Percentiles rank a stretch among this genome's conserved stretches.
phyloP scores from a whole-genome alignment of 2,888 invertebrate genomes.

The Aproaerema taeniolella region DNA sequence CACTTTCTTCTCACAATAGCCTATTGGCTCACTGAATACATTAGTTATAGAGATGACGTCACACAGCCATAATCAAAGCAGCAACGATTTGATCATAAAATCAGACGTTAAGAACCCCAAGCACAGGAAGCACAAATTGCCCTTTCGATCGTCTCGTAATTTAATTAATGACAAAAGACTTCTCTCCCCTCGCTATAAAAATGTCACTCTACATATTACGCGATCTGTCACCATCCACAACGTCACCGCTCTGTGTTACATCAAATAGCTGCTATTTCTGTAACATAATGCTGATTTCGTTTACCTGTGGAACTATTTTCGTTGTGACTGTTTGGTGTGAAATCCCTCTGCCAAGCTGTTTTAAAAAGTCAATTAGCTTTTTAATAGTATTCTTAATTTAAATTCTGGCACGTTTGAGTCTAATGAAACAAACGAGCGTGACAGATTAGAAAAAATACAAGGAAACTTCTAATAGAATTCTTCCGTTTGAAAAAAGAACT shows the following conservation, averaged over 20 bases:
- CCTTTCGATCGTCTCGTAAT: conserved; percentile 42
- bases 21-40: too few relatives aligned
- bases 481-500: too few relatives aligned
- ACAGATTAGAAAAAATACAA: too few relatives aligned
- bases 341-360: too few relatives aligned
- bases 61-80: conserved; percentile 2
- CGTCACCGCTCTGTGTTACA: conserved; percentile 3
- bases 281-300: not conserved
- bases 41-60: too few relatives aligned
- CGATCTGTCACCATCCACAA: not conserved
- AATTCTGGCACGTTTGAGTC: too few relatives aligned
- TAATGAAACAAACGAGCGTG: too few relatives aligned
- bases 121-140: conserved; percentile 49
- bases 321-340: too few relatives aligned
- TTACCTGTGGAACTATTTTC: not conserved
- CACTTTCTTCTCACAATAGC: too few relatives aligned
- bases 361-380: too few relatives aligned
- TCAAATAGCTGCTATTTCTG: conserved; percentile 6
- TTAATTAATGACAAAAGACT: conserved; percentile 39
- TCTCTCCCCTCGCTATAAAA: conserved; percentile 9
- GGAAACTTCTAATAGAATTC: too few relatives aligned
- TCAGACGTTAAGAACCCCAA: conserved; percentile 28
- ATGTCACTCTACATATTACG: conserved; percentile 1
- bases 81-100: conserved; percentile 21
- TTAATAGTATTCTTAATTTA: too few relatives aligned